Evolutionary conservation across 2,113 vertebrate genomes (phyloP).

Genomic region (Otolemur garnettii): DNA sequence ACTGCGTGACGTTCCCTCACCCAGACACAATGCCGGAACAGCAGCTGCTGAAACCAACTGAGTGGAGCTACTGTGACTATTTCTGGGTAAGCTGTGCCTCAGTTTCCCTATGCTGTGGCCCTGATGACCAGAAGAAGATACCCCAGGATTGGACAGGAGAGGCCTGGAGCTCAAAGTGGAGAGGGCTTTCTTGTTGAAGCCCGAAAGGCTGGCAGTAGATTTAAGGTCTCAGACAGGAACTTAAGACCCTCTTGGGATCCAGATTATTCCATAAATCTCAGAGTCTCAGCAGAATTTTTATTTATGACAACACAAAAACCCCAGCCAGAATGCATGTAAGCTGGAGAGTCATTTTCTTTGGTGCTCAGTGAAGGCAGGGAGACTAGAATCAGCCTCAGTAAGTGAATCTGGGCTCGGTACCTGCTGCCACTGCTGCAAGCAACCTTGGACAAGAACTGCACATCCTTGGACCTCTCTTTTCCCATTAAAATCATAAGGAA

Average conservation of each 20-base stretch:
- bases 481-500: neutral
- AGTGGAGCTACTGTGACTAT: conserved; percentile 99
- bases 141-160: neutral
- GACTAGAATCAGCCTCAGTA: neutral
- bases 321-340: too few relatives aligned
- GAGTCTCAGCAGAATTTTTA: neutral
- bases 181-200: neutral
- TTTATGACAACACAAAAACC: neutral
- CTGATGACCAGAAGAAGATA: neutral
- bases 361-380: neutral
- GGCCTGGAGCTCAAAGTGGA: neutral
- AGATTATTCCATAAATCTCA: neutral
- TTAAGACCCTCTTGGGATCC: neutral
- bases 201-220: neutral
- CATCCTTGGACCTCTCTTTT: neutral
- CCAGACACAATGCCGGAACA: conserved; percentile 94
- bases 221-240: neutral
- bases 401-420: neutral
- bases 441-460: neutral
- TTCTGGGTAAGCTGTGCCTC: conserved; percentile 94
- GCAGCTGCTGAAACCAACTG: conserved; percentile 96
- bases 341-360: neutral
- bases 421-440: neutral
- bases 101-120: neutral
- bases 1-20: conserved; percentile 97